Evolutionary conservation across 2,888 invertebrate genomes (phyloP).

Genomic region (Hemaris fuciformis): DNA sequence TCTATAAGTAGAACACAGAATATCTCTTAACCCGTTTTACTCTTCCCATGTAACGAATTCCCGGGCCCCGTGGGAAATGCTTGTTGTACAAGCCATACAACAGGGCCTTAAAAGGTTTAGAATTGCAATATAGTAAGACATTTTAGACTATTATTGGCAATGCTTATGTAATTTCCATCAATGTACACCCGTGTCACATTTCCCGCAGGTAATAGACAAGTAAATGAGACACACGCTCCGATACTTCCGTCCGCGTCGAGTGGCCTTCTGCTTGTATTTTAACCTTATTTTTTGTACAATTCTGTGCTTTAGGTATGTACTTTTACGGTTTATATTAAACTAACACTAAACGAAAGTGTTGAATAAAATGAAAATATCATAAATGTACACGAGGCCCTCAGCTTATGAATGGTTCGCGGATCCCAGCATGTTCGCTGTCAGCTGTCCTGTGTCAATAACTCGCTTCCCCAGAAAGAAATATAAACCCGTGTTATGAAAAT

Average conservation of each 20-base stretch:
- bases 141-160: not conserved
- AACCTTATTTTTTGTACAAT: slow-evolving; percentile 22
- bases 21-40: not conserved
- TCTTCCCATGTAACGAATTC: not conserved
- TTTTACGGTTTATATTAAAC: slow-evolving; percentile 19
- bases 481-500: slow-evolving; percentile 29
- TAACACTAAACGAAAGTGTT: not conserved
- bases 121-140: not conserved
- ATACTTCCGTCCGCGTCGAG: slow-evolving; percentile 31
- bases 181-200: slow-evolving; percentile 20
- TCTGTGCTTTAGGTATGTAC: slow-evolving; percentile 22
- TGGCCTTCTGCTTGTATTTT: slow-evolving; percentile 22
- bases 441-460: slow-evolving; percentile 43
- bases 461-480: slow-evolving; percentile 32
- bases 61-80: not conserved
- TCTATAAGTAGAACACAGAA: not conserved
- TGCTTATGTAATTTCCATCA: not conserved
- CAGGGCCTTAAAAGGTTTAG: too few relatives aligned
- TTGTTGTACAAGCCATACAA: not conserved
- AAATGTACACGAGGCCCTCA: not conserved
- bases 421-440: slow-evolving; percentile 13
- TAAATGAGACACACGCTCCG: slow-evolving; percentile 30
- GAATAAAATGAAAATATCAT: not conserved
- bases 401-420: not conserved
- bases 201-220: slow-evolving; percentile 25